Conservation (phyloP, 2,888 invertebrate species). For the Microplitis manilae region DNA sequence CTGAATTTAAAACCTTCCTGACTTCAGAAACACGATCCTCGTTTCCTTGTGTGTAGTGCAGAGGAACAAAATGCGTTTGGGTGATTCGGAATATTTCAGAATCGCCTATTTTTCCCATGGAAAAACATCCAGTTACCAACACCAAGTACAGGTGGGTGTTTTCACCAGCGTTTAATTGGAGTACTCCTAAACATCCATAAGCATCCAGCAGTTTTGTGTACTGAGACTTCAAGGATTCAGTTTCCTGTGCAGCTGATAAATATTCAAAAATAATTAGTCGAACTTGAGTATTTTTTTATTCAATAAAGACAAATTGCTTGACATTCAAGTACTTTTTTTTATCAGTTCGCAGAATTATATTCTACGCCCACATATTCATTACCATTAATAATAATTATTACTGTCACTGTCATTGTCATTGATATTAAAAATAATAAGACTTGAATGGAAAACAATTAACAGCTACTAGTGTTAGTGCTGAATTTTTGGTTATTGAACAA, state of each 20-base stretch:
- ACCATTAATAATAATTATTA: not conserved
- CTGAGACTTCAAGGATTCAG: constrained; percentile 89
- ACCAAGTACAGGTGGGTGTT: constrained; percentile 90
- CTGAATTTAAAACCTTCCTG: constrained; percentile 95
- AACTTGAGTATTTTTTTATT: not conserved
- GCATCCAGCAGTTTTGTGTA: constrained; percentile 95
- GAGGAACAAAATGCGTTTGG: constrained; percentile 90
- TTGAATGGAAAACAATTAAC: not conserved
- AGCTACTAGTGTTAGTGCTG: not conserved
- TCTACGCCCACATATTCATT: not conserved
- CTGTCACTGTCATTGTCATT: not conserved
- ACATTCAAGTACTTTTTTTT: not conserved
- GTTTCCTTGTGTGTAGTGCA: constrained; percentile 80
- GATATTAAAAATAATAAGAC: not conserved
- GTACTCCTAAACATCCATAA: constrained; percentile 95
- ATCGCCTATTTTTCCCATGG: constrained; percentile 95
- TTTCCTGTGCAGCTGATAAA: constrained; percentile 82
- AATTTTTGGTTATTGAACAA: not conserved
- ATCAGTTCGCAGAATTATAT: not conserved
- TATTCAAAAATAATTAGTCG: not conserved
- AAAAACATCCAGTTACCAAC: constrained; percentile 95
- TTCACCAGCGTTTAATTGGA: constrained; percentile 90
- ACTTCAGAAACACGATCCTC: constrained; percentile 78
- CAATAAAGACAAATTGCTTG: not conserved
- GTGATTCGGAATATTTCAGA: constrained; percentile 96